Conservation (phyloP, 2,888 invertebrate genomes). For the Elysia crispata region DNA sequence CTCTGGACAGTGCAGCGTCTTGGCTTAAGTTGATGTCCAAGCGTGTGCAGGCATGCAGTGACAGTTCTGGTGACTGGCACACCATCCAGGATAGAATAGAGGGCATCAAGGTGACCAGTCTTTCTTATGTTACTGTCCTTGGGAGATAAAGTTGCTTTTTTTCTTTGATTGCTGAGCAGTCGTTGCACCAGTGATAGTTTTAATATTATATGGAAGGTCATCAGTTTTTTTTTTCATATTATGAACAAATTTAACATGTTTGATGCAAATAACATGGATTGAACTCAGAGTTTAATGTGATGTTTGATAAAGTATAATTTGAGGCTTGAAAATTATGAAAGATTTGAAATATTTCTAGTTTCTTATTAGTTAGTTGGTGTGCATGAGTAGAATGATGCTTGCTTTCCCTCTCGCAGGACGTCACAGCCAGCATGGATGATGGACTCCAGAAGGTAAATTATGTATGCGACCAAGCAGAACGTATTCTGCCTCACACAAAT, state of each 20-base stretch:
- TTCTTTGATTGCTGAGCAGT: too few species aligned
- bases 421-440: constrained; percentile 79
- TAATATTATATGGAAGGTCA: too few species aligned
- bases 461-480: constrained; percentile 77
- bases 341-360: neutral
- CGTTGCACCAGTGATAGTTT: too few species aligned
- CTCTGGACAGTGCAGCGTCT: constrained; percentile 90
- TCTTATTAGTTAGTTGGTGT: neutral
- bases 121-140: too few species aligned
- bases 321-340: too few species aligned
- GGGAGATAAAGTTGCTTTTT: too few species aligned
- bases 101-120: constrained; percentile 83
- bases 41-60: constrained; percentile 88
- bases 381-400: neutral
- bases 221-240: too few species aligned
- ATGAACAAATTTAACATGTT: too few species aligned
- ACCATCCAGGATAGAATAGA: constrained; percentile 89
- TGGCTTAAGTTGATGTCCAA: constrained; percentile 91
- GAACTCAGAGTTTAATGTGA: too few species aligned
- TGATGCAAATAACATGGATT: too few species aligned
- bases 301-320: too few species aligned
- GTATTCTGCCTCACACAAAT: constrained; percentile 68
- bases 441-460: constrained; percentile 87
- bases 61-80: constrained; percentile 84
- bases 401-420: constrained; percentile 68